Evolutionary conservation across 2,113 vertebrate genomes (phyloP).

Genomic region (Rhipidura dahli): DNA sequence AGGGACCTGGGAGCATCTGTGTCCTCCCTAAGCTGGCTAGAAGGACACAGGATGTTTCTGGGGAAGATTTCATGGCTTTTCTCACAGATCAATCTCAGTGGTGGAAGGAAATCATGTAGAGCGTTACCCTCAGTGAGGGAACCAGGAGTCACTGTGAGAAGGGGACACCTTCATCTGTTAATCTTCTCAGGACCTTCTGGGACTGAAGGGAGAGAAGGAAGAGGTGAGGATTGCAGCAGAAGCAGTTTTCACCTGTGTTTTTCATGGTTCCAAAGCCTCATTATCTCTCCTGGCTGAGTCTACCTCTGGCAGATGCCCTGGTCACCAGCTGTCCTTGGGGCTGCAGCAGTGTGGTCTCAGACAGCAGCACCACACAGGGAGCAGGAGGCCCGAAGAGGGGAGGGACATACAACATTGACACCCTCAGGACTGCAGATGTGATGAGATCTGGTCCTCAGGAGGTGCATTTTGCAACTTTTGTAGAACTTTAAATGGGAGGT

Average conservation of each 20-base stretch:
- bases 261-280: fast-evolving
- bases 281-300: not conserved
- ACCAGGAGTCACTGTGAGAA: not conserved
- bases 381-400: not conserved
- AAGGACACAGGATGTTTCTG: not conserved
- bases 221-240: not conserved
- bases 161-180: not conserved
- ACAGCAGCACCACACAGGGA: not conserved
- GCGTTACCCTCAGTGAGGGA: fast-evolving
- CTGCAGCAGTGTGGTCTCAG: not conserved
- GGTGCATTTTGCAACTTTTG: not conserved
- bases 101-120: not conserved
- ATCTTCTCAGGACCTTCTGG: not conserved
- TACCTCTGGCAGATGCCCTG: not conserved
- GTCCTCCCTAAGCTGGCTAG: not conserved
- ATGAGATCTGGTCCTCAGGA: not conserved
- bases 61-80: not conserved
- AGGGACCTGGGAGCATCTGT: not conserved
- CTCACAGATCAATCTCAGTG: not conserved
- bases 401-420: not conserved
- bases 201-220: not conserved
- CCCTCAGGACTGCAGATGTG: not conserved
- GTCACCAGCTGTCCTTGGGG: not conserved
- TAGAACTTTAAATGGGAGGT: not conserved
- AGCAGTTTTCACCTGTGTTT: not conserved